Percentiles rank a stretch among this genome's conserved stretches.
phyloP scores from a whole-genome alignment of 2,113 vertebrate genomes.

The Oncorhynchus gorbuscha region DNA sequence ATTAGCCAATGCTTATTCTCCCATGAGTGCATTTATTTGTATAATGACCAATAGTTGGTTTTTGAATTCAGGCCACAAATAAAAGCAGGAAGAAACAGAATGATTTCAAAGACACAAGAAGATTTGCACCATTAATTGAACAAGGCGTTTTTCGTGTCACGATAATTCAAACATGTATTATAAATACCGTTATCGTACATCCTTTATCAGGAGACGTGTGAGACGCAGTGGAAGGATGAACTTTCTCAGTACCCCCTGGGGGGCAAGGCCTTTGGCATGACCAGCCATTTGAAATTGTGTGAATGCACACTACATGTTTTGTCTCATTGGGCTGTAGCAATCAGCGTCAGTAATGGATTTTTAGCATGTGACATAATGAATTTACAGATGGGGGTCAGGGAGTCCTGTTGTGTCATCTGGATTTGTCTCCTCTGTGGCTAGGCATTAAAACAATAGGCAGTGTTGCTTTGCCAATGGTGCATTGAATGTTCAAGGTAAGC shows the following conservation, averaged over 20 bases:
- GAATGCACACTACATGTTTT: slow-evolving; percentile 37
- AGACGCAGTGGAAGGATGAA: background rate
- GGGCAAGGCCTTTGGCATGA: background rate
- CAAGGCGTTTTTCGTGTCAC: background rate
- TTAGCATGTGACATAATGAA: slow-evolving; percentile 48
- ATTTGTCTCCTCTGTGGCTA: slow-evolving; percentile 36
- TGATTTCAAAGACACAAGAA: background rate
- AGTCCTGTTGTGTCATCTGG: slow-evolving; percentile 25
- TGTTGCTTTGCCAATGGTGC: background rate
- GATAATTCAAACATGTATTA: no score
- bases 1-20: slow-evolving; percentile 37
- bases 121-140: background rate
- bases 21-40: slow-evolving; percentile 53
- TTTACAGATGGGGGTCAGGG: slow-evolving; percentile 53
- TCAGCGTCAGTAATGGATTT: slow-evolving; percentile 54
- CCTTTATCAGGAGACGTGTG: background rate
- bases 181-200: no score
- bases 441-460: slow-evolving; percentile 16
- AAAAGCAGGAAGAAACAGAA: background rate
- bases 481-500: background rate
- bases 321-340: slow-evolving; percentile 50
- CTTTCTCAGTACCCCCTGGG: background rate
- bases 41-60: slow-evolving; percentile 53
- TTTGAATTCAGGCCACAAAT: slow-evolving; percentile 40
- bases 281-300: slow-evolving; percentile 9